Base-by-base conservation (phyloP, 2,888 invertebrate species). In the Dorcus hopei region DNA sequence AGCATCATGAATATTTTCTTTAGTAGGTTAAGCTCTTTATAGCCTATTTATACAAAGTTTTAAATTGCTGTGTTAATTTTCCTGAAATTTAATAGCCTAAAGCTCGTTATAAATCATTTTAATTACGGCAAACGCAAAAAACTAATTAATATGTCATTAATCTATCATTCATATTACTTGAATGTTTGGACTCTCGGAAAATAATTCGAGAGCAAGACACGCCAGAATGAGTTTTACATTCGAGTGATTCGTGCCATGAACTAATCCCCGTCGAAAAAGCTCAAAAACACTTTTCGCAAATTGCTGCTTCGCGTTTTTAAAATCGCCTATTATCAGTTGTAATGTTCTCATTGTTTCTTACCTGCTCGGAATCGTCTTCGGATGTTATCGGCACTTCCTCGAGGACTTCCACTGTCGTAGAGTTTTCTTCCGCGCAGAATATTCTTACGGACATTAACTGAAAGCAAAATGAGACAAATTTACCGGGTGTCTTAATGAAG, bases 361-460 rank as follows among this genome's bases (percentile, higher is more conserved):
- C 74, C 69, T 69, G 72, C 59, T 72, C 72, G 39, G 72, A 68
- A 56, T 72, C 72, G 62, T 72, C 72, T 51, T 71, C 71, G 52
- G 61, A 57, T 38, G 62, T 61, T 56, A 62, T 59, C 45, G 67
- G 59, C 52, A 67, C 61, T 58, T 70, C 69, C 41, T 57, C 57
- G 42, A 68, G 61, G 54, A 63, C 64, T 64, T 73, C 72, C 57
- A 67, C 62, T 60, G 68, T 62, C 43, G 73, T 70, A 52, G 67
- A 56, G 65, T 73, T 74, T 57, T 68, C 68, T 58, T 68, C 67
- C 41, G 59, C 66, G 51, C 68, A 62, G 65, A 70, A 69, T 67
- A 69, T 60, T 52, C 64, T 61, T 50, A 61, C 59, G 62, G 69
- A 70, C 64, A 70, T 65, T 57, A 70, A 61, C 74, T 74, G 71